Evolutionary conservation across 2,113 vertebrate genomes (phyloP).

Genomic region (Nannospalax galili): DNA sequence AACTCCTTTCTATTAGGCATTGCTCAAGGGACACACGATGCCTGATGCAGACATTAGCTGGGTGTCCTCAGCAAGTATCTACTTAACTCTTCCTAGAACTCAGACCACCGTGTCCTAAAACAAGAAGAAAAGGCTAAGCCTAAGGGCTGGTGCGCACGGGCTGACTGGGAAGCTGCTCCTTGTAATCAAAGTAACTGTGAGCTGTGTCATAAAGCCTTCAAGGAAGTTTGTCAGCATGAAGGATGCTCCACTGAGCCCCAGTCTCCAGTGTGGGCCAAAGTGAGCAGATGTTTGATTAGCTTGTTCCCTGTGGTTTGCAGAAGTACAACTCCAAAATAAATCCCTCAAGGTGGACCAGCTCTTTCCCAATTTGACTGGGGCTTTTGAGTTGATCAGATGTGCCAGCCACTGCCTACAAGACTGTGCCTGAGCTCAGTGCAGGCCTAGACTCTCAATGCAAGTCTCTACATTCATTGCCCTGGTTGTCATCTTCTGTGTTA

Average conservation of each 20-base stretch:
- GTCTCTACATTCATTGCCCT: neutral
- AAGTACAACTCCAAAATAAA: conserved; percentile 93
- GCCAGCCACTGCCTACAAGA: neutral
- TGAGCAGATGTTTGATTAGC: conserved; percentile 92
- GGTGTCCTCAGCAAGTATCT: conserved; percentile 91
- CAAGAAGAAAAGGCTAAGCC: conserved; percentile 88
- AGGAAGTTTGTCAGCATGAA: conserved; percentile 93
- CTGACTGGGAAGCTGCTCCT: conserved; percentile 91
- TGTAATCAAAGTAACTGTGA: conserved; percentile 97
- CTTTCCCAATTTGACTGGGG: neutral
- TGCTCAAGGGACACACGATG: conserved; percentile 92
- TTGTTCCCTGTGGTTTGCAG: conserved; percentile 90
- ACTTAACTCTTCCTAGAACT: conserved; percentile 92
- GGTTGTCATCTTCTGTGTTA: neutral
- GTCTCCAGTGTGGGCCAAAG: conserved; percentile 93
- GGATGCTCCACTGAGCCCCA: conserved; percentile 92
- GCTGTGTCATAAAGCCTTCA: conserved; percentile 94
- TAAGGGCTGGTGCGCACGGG: conserved; percentile 92
- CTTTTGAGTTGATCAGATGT: neutral
- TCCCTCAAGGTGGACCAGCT: conserved; percentile 80
- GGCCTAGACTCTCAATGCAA: neutral
- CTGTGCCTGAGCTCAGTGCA: neutral
- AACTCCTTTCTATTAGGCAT: conserved; percentile 95
- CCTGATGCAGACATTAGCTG: conserved; percentile 93
- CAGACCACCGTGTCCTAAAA: conserved; percentile 93